Evolutionary conservation across 2,113 vertebrate genomes (phyloP).

Genomic region (Erinaceus europaeus): DNA sequence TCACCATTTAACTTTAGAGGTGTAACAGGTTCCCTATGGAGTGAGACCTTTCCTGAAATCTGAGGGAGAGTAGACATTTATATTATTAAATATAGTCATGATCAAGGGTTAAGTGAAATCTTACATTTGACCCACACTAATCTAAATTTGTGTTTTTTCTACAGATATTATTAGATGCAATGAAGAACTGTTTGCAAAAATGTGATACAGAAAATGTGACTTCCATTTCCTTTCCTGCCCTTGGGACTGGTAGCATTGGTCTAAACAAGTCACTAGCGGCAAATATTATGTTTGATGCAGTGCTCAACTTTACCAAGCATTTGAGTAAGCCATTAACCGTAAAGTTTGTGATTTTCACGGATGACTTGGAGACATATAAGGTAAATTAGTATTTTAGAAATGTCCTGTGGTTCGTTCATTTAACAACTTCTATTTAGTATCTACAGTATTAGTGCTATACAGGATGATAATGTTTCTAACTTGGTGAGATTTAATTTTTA

Average conservation of each 20-base stretch:
- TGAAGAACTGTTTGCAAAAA: constrained; percentile 66
- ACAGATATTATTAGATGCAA: constrained; percentile 73
- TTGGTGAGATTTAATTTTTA: constrained; percentile 33
- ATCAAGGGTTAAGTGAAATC: not conserved
- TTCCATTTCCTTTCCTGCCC: constrained; percentile 88
- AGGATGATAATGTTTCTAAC: not conserved
- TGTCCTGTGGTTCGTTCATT: not conserved
- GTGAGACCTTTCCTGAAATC: not conserved
- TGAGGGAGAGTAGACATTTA: not conserved
- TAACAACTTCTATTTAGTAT: not conserved
- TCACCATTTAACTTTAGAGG: not conserved
- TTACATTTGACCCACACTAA: not conserved
- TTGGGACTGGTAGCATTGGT: constrained; percentile 71
- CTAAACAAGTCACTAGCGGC: constrained; percentile 63
- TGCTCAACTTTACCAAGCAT: constrained; percentile 69
- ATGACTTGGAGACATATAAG: constrained; percentile 48
- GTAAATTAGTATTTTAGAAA: constrained; percentile 75
- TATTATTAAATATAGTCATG: not conserved
- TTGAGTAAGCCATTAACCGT: constrained; percentile 59
- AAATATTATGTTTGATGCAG: constrained; percentile 76
- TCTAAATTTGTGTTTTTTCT: constrained; percentile 53
- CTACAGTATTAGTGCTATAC: not conserved
- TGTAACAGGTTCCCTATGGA: not conserved
- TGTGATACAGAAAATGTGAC: fast-evolving
- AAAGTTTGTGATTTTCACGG: constrained; percentile 82